Evolutionary conservation across 2,113 vertebrate genomes (phyloP), one percentile per base, ranked within the genome.

Genomic region (Eudyptes chrysolophus): DNA sequence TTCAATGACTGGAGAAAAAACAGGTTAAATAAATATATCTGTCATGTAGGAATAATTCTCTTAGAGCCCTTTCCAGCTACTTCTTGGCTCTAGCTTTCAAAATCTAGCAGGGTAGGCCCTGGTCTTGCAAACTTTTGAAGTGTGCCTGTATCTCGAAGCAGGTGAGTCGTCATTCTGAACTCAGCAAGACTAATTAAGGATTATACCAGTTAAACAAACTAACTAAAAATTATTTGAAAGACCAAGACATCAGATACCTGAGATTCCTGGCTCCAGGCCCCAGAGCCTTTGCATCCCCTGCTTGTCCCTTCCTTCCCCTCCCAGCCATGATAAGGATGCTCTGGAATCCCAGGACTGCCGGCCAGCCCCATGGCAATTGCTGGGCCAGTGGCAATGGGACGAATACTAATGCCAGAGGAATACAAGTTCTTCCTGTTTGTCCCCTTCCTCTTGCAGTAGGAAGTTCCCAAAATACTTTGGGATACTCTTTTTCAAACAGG

Each of bases 201-300:
- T 75, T 93, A 92, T 74, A 38, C 62, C 74, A 83, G 62, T 87
- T 86, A 94, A 92, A 82, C 81, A 87, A 93, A 93, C 75, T 80
- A 95, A 95, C 94, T 95, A 97, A 95, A 93, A 85, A 80, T 65
- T 3, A 87, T 87, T 72, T 74, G 62, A 87, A 84, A 92, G 74
- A 87, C 54, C 60, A 84, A 57, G 70, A 78, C 0, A 0, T 77
- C 80, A 81, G 65, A 71, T 71, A 87, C 65, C 49, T 49, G 52
- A 30, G 72, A 90, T 72, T 89, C 86, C 95, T 54, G 36, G 82
- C 65, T 87, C 66, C 21, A 40, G 24, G 61, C 44, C 30, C 48
- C 55, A 72, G 84, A 84, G 65, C 65, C 51, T 83, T 64, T 77
- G 61, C 10, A 55, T 79, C 48, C 13, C 44, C 30, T 52, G 48